phyloP scores from a whole-genome alignment of 2,888 invertebrate genomes.

The Brenthis hecate region DNA sequence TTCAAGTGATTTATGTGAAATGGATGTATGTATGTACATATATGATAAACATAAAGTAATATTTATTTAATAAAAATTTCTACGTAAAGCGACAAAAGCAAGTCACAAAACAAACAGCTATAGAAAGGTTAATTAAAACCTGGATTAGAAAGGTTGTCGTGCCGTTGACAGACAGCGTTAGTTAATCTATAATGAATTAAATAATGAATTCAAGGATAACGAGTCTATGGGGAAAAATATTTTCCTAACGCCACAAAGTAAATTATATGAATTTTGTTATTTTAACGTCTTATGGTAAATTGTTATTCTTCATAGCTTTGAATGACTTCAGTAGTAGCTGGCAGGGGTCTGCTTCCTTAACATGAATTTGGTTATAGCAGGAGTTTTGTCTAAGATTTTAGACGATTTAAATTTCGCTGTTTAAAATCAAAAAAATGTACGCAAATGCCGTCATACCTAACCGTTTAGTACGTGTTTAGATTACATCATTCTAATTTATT shows the following conservation, averaged over 20 bases:
- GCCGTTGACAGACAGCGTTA: conserved; percentile 19
- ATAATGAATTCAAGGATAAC: conserved; percentile 37
- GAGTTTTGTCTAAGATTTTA: too few relatives aligned
- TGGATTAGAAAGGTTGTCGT: conserved; percentile 22
- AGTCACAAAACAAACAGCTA: conserved; percentile 1
- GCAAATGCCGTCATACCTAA: too few relatives aligned
- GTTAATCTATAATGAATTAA: conserved; percentile 33
- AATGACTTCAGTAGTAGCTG: too few relatives aligned
- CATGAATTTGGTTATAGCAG: too few relatives aligned
- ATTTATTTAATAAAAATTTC: background rate
- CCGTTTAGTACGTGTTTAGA: too few relatives aligned
- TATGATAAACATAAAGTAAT: background rate
- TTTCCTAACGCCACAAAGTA: conserved; percentile 18
- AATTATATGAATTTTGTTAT: conserved; percentile 5
- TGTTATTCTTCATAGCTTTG: background rate
- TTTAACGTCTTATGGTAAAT: background rate
- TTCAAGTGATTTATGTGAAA: too few relatives aligned
- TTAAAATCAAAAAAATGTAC: too few relatives aligned
- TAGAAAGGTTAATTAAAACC: conserved; percentile 26
- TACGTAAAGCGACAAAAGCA: background rate
- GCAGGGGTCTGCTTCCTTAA: too few relatives aligned
- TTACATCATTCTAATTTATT: too few relatives aligned
- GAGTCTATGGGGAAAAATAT: conserved; percentile 27
- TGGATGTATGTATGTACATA: too few relatives aligned
- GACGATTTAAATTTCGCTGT: too few relatives aligned